Conservation (phyloP, 2,888 invertebrate genomes). For the Eubasilissa splendida region DNA sequence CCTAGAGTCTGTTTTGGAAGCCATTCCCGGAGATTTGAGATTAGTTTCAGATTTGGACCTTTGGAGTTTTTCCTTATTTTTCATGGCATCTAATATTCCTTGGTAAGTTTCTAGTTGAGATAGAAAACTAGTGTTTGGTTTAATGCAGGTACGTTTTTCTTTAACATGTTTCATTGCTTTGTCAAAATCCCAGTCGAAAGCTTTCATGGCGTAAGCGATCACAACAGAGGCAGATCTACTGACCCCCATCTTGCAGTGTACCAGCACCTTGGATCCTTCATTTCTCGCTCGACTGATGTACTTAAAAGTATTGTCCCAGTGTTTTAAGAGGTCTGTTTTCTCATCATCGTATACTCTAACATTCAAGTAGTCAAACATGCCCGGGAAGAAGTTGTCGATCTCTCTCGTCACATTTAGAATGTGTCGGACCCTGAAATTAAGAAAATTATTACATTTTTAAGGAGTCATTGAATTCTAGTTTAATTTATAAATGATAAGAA, state of each 20-base stretch:
- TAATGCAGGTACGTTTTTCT: constrained; percentile 92
- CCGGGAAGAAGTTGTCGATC: constrained; percentile 99
- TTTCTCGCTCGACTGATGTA: constrained; percentile 95
- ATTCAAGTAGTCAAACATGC: constrained; percentile 96
- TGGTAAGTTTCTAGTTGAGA: constrained; percentile 96
- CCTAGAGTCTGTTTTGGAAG: constrained; percentile 72
- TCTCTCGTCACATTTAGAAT: constrained; percentile 98
- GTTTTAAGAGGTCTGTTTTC: constrained; percentile 94
- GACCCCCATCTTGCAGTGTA: constrained; percentile 99
- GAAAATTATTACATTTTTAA: constrained; percentile 42
- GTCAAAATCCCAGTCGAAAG: constrained; percentile 93
- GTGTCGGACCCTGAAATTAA: constrained; percentile 86
- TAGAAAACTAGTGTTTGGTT: constrained; percentile 96
- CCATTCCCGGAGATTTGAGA: constrained; percentile 80
- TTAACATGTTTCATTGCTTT: constrained; percentile 93
- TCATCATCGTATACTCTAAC: constrained; percentile 98
- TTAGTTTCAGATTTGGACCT: constrained; percentile 95
- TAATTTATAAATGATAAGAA: no score
- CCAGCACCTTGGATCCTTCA: constrained; percentile 93
- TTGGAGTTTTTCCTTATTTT: constrained; percentile 93
- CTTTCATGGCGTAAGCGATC: constrained; percentile 99
- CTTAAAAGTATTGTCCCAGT: constrained; percentile 98
- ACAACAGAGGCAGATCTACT: constrained; percentile 98
- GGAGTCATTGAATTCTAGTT: no score
- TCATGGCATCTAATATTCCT: constrained; percentile 96